Evolutionary conservation across 2,797 vertebrate genomes (phyloP), one percentile per base, ranked within the genome.

Genomic region (Mormyrus hasselquistii): DNA sequence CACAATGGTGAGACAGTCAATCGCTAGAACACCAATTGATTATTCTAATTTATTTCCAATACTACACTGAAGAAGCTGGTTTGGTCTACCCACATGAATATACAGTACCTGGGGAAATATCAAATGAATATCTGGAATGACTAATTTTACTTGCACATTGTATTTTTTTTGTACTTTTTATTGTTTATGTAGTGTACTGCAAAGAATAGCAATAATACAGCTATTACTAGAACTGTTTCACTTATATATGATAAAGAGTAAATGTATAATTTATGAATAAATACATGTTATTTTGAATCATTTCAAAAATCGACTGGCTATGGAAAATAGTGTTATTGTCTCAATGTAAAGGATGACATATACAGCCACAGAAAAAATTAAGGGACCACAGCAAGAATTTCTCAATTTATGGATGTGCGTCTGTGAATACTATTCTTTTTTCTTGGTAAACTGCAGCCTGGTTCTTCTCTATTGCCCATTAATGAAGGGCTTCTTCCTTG

Each of bases 1-100:
- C 34, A 86, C 22, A 14, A 69, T 62, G 83, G 41, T 4, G 53
- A 83, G 87, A 53, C 44, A 41, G 38, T 84, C 41, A 89, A 44
- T 12, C 6, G 41, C 55, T 16, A 41, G 41, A 87, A 34, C 0
- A 5, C 50, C 47, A 53, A 59, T 44, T 34, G 12, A 87, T 87
- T 87, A 55, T 87, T 87, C 85, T 19, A 87, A 87, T 55, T 57
- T 38, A 87, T 57, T 86, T 55, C 25, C 50, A 41, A 59, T 55
- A 38, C 29, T 57, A 52, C 85, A 38, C 85, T 59, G 14, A 87
- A 87, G 52, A 14, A 3, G 19, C 19, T 57, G 55, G 19, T 4
- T 25, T 34, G 50, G 85, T 55, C 19, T 2, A 41, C 29, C 52
- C 85, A 57, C 50, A 83, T 12, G 14, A 8, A 50, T 29, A 34